Percentiles rank a stretch among this genome's conserved stretches.
Conservation (phyloP, 1,140 invertebrate genomes). For the Microplitis mediator region DNA sequence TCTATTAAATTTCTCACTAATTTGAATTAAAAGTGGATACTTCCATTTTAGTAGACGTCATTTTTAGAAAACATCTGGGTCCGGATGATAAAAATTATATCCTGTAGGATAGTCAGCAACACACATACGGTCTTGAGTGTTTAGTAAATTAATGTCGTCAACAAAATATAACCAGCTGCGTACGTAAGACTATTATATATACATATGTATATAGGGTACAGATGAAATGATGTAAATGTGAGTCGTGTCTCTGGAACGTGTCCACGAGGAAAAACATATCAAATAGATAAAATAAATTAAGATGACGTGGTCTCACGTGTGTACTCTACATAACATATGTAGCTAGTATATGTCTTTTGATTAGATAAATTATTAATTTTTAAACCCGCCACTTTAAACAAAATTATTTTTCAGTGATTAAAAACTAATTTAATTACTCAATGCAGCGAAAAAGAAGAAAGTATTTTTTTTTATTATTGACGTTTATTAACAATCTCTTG, state of each 20-base stretch:
- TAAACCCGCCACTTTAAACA: too few species aligned
- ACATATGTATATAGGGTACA: neutral
- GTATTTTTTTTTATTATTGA: neutral
- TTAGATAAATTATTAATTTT: neutral
- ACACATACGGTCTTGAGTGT: neutral
- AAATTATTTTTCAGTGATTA: too few species aligned
- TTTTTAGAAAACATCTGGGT: conserved; percentile 36
- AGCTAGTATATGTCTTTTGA: neutral
- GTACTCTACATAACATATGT: neutral
- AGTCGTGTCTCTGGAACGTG: conserved; percentile 24
- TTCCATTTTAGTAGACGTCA: too few species aligned
- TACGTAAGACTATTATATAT: neutral
- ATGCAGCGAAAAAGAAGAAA: neutral
- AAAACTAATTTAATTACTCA: too few species aligned
- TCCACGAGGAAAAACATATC: neutral
- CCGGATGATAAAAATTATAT: conserved; percentile 41
- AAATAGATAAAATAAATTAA: conserved; percentile 17
- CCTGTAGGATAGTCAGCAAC: conserved; percentile 24
- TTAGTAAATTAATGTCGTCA: conserved; percentile 1
- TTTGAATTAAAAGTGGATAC: too few species aligned
- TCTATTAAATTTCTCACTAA: too few species aligned
- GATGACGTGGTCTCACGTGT: conserved; percentile 1
- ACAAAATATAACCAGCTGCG: conserved; percentile 36
- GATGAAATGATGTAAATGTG: neutral
- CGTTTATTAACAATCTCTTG: neutral